Evolutionary conservation across 1,140 invertebrate species (phyloP), one percentile per base, ranked within the genome.

Genomic region (Melanaphis sacchari): DNA sequence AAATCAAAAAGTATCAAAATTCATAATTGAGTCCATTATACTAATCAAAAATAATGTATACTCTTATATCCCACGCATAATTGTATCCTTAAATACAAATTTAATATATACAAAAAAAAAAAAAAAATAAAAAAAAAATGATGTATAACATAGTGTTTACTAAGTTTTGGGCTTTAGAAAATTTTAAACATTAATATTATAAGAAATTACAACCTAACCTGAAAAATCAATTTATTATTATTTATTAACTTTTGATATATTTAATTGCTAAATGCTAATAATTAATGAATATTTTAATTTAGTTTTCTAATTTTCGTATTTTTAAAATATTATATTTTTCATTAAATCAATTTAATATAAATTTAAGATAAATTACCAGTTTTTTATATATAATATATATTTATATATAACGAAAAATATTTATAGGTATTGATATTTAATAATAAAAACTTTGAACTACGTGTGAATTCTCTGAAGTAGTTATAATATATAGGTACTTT

Each of bases 351-450:
- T 40, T 82, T 82, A 40, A 82, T 38, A 38, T 38, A 82, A 38
- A 82, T 38, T 38, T 24, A 82, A 22, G 6, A 82, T 24, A 82
- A 38, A 38, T 24, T 40, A 38, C 81, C 24, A 82, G 36, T 82
- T 82, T 38, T 82, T 40, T 38, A 38, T 40, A 22, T 38, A 38
- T 82, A 38, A 38, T 82, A 38, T 36, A n/a, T 24, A 41, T 59
- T 4, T 31, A 85, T 31, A 41, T 85, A 85, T 24, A 82, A n/a
- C n/a, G n/a, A n/a, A 2, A 38, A 82, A 40, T 85, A 85, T 85
- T 85, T 85, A 85, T 85, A 26, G 82, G 40, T 85, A 31, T 85
- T 85, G 40, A 41, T 31, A 85, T 85, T 84, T 85, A 41, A 85
- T 85, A 41, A 85, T 26, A 26, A 41, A 85, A 85, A 85, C 40